Evolutionary conservation across 2,113 vertebrate species (phyloP).

Genomic region (Chrysemys picta): DNA sequence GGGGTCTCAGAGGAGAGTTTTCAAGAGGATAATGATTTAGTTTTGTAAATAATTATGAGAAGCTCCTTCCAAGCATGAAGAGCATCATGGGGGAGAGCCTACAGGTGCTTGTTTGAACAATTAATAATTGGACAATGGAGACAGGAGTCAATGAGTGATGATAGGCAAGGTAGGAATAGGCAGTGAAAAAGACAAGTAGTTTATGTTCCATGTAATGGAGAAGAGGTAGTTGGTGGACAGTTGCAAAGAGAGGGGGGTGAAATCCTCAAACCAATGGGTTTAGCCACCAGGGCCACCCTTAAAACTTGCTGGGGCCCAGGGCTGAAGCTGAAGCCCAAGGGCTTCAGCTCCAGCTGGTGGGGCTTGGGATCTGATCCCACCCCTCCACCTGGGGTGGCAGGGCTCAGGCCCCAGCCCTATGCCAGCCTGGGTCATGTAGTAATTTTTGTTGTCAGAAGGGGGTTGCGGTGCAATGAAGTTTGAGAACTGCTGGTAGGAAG

Average conservation of each 20-base stretch:
- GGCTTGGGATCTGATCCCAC: no score
- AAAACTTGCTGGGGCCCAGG: no score
- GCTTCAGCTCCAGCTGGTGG: no score
- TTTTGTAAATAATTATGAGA: not conserved
- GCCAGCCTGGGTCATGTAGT: no score
- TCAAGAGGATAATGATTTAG: not conserved
- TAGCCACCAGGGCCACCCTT: no score
- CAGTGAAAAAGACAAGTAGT: not conserved
- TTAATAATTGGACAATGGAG: not conserved
- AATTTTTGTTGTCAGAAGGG: no score
- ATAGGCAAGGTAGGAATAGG: not conserved
- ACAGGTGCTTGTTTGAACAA: conserved; percentile 2
- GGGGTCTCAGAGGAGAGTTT: not conserved
- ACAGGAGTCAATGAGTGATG: not conserved
- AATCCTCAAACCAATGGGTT: no score
- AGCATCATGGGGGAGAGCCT: not conserved
- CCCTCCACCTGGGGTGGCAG: no score
- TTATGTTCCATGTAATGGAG: not conserved
- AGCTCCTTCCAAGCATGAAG: not conserved
- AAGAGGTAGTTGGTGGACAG: not conserved
- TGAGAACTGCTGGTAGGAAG: no score
- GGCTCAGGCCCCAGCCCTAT: no score
- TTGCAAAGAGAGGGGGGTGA: not conserved
- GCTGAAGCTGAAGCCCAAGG: no score
- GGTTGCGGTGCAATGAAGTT: no score